Percentiles rank a stretch among this genome's conserved stretches.
Conservation (phyloP, 1,140 invertebrate genomes). For the Drosophila novamexicana region DNA sequence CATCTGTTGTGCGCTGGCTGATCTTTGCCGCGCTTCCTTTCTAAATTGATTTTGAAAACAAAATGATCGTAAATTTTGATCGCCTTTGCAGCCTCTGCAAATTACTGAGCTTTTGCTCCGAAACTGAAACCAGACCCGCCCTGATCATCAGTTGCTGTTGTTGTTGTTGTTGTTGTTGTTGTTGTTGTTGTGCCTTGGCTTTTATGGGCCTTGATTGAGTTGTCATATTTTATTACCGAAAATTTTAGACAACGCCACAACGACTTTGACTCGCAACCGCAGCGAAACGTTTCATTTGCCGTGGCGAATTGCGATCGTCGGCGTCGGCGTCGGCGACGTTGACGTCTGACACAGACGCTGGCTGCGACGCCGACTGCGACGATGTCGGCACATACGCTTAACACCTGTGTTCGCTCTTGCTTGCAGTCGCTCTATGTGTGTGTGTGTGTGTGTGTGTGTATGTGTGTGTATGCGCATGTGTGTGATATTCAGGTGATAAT, state of each 20-base stretch:
- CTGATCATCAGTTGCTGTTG: slow-evolving; percentile 50
- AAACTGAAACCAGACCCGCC: slow-evolving; percentile 51
- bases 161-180: slow-evolving; percentile 27
- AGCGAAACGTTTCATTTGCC: slow-evolving; percentile 67
- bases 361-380: slow-evolving; percentile 30
- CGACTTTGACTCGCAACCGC: slow-evolving; percentile 51
- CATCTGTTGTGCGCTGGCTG: slow-evolving; percentile 64
- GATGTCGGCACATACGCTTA: slow-evolving; percentile 45
- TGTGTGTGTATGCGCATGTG: slow-evolving; percentile 54
- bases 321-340: slow-evolving; percentile 24
- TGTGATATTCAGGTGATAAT: slow-evolving; percentile 84
- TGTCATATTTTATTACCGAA: slow-evolving; percentile 84
- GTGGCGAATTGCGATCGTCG: slow-evolving; percentile 59
- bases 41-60: slow-evolving; percentile 83
- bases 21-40: slow-evolving; percentile 82
- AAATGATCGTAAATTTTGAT: slow-evolving; percentile 83
- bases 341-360: slow-evolving; percentile 8
- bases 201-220: slow-evolving; percentile 84
- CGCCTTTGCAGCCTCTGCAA: slow-evolving; percentile 77
- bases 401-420: slow-evolving; percentile 56
- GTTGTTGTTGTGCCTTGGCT: slow-evolving; percentile 39
- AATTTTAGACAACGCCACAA: slow-evolving; percentile 76
- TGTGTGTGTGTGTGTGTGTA: slow-evolving; percentile 3
- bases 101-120: slow-evolving; percentile 66
- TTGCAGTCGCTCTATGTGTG: slow-evolving; percentile 19